These are phyloP conservation scores for Ormyrus rosae DNA, from an alignment of 2,888 invertebrate genomes.

Conservation along the genomic window DNA sequence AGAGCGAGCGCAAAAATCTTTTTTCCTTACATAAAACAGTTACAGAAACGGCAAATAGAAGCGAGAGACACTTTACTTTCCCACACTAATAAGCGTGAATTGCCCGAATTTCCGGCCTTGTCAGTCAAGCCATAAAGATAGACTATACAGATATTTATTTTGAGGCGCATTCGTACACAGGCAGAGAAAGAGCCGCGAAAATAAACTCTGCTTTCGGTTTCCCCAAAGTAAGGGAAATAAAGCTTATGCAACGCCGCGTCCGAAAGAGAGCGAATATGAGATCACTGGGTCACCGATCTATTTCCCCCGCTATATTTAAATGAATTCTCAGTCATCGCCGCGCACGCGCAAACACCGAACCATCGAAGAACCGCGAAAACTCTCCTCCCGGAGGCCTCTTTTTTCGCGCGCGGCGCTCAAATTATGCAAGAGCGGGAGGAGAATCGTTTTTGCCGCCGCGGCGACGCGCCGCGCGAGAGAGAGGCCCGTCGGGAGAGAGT, in stretches of 20 bases:
- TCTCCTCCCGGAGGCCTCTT: not conserved
- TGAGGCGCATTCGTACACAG: not conserved
- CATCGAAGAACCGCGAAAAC: not conserved
- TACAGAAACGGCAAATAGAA: no score
- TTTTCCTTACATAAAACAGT: no score
- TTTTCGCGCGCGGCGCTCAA: not conserved
- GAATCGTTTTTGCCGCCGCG: slow-evolving; percentile 10
- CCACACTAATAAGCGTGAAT: not conserved
- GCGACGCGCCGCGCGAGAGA: not conserved
- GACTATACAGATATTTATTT: not conserved
- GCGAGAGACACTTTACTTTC: no score
- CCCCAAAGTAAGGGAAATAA: slow-evolving; percentile 41
- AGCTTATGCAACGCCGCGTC: slow-evolving; percentile 14
- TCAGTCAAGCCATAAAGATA: no score
- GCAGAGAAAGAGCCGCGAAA: not conserved
- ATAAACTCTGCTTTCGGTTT: slow-evolving; percentile 36
- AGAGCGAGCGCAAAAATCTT: no score
- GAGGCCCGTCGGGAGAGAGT: not conserved
- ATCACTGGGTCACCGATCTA: slow-evolving; percentile 56
- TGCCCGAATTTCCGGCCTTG: not conserved
- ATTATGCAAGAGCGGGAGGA: slow-evolving; percentile 35
- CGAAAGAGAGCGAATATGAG: slow-evolving; percentile 42
- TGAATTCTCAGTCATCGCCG: slow-evolving; percentile 51
- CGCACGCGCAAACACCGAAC: not conserved
- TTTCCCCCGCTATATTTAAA: slow-evolving; percentile 55